Conservation (phyloP, 1,140 invertebrate genomes). For the Steinernema feltiae region DNA sequence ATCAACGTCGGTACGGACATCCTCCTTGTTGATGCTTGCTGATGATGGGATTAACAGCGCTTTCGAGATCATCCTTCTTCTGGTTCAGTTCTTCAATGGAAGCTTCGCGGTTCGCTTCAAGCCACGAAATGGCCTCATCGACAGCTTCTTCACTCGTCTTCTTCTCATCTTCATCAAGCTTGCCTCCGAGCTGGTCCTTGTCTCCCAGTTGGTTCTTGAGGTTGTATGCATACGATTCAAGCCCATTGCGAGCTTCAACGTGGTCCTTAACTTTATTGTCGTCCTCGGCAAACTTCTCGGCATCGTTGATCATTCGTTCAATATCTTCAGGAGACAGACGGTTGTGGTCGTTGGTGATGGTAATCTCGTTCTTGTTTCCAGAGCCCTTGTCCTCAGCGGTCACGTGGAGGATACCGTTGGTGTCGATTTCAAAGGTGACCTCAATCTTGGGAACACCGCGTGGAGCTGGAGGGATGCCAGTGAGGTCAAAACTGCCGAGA, state of each 20-base stretch:
- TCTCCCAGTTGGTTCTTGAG: slow-evolving; percentile 86
- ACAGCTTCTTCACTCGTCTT: slow-evolving; percentile 86
- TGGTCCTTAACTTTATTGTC: slow-evolving; percentile 94
- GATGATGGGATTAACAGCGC: slow-evolving; percentile 88
- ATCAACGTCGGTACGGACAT: slow-evolving; percentile 59
- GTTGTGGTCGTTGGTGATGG: slow-evolving; percentile 97
- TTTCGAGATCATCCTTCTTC: slow-evolving; percentile 95
- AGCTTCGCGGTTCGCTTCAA: slow-evolving; percentile 88
- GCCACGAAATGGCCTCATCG: slow-evolving; percentile 94
- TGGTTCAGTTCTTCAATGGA: slow-evolving; percentile 90
- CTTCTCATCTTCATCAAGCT: slow-evolving; percentile 83
- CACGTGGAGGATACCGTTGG: slow-evolving; percentile 88
- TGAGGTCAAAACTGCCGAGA: slow-evolving; percentile 93
- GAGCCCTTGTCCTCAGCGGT: slow-evolving; percentile 97
- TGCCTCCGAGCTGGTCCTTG: slow-evolving; percentile 93
- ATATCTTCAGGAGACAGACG: slow-evolving; percentile 92
- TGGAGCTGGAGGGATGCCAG: slow-evolving; percentile 92
- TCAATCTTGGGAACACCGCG: slow-evolving; percentile 93
- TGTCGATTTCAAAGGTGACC: slow-evolving; percentile 95
- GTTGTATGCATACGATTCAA: slow-evolving; percentile 95
- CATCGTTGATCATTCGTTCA: slow-evolving; percentile 95
- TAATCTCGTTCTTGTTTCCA: slow-evolving; percentile 94
- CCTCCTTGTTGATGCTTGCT: slow-evolving; percentile 80
- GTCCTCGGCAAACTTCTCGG: slow-evolving; percentile 95
- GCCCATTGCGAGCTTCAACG: slow-evolving; percentile 82